phyloP scores from a whole-genome alignment of 2,113 vertebrate species.

The Pangasianodon gigas region DNA sequence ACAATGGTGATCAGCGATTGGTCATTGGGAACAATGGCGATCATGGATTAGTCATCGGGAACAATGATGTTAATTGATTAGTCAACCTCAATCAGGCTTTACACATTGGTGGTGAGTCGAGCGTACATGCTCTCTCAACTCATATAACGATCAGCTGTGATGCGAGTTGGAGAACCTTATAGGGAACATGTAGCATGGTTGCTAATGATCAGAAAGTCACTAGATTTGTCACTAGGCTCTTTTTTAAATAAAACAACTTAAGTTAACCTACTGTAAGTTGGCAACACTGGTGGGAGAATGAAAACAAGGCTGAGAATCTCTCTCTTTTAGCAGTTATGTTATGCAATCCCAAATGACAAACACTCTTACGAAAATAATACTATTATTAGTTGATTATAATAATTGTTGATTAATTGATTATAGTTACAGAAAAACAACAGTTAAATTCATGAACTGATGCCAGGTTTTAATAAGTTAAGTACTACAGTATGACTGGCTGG shows the following conservation, averaged over 20 bases:
- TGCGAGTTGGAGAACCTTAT: neutral
- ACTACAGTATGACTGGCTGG: neutral
- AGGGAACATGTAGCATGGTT: neutral
- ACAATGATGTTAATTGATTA: neutral
- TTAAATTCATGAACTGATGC: constrained; percentile 9
- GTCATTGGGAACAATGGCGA: too few species aligned
- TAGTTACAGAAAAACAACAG: constrained; percentile 10
- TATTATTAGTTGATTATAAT: neutral
- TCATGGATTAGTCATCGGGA: neutral
- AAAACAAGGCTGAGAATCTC: neutral
- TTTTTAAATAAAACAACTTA: neutral
- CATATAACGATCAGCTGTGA: neutral
- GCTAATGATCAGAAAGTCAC: neutral
- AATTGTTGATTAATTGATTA: neutral
- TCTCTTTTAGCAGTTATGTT: neutral
- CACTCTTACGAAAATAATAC: neutral
- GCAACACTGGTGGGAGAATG: neutral
- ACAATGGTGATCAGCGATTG: too few species aligned
- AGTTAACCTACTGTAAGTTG: neutral
- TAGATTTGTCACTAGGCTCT: neutral
- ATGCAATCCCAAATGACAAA: neutral
- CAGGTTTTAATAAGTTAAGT: constrained; percentile 9
- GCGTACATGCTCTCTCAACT: neutral
- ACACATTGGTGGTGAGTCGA: neutral
- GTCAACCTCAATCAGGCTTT: neutral